These are phyloP conservation scores for Nasonia vitripennis DNA, from an alignment of 1,140 invertebrate species.

Conservation along the genomic window DNA sequence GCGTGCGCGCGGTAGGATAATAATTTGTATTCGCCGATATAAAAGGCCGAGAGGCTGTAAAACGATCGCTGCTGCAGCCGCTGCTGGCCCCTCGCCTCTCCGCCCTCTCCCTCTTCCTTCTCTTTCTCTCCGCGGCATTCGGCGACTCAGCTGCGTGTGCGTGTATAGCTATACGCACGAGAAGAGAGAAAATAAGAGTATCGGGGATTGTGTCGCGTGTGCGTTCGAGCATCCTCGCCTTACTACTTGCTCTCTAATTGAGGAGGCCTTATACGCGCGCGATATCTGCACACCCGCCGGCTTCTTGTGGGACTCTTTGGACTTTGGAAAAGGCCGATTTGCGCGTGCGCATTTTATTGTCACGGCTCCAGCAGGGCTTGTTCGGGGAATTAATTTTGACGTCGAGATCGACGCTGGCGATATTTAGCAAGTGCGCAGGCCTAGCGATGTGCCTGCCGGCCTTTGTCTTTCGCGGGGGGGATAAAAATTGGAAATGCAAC, in stretches of 20 bases:
- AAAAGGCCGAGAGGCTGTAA: slow-evolving; percentile 39
- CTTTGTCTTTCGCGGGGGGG: too few relatives aligned
- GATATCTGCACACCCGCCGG: not conserved
- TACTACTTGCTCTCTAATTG: slow-evolving; percentile 25
- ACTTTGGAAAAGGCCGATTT: not conserved
- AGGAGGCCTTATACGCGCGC: slow-evolving; percentile 22
- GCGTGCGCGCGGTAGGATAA: slow-evolving; percentile 36
- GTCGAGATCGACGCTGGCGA: not conserved
- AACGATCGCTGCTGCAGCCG: slow-evolving; percentile 9
- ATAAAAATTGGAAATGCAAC: too few relatives aligned
- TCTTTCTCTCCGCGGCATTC: not conserved
- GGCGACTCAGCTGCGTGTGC: not conserved
- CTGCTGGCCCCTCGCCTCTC: not conserved
- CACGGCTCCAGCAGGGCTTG: too few relatives aligned
- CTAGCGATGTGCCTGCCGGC: too few relatives aligned
- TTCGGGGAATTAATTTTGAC: not conserved
- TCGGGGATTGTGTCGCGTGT: slow-evolving; percentile 39
- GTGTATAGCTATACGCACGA: not conserved
- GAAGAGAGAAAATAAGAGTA: not conserved
- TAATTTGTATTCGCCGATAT: slow-evolving; percentile 52
- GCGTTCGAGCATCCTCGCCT: not conserved
- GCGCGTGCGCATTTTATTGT: not conserved
- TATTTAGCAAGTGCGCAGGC: too few relatives aligned
- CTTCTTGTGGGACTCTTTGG: not conserved
- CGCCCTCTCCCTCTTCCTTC: not conserved